Evolutionary conservation across 2,797 vertebrate species (phyloP).

Genomic region (Dendrocincla tyrannina): DNA sequence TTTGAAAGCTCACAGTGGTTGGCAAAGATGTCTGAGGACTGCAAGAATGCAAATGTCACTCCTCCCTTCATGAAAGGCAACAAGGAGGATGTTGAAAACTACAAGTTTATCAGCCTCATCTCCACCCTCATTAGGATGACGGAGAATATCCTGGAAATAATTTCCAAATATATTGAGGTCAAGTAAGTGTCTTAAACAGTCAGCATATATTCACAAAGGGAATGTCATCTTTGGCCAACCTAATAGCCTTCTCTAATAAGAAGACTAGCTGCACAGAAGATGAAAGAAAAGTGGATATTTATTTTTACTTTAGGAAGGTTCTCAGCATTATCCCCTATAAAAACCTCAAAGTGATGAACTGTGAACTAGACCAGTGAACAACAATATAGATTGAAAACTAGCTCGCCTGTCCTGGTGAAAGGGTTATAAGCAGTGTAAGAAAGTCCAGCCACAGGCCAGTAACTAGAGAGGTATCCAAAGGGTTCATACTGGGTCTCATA

Average conservation of each 20-base stretch:
- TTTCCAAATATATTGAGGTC: not conserved
- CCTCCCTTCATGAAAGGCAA: not conserved
- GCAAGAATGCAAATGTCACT: not conserved
- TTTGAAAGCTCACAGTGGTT: not conserved
- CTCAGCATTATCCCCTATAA: not conserved
- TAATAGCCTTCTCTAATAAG: not conserved
- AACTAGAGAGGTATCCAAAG: not conserved
- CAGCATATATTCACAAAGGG: not conserved
- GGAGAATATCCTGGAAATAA: not conserved
- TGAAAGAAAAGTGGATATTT: not conserved
- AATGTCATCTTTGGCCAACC: not conserved
- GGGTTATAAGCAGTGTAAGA: not conserved
- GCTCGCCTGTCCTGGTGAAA: not conserved
- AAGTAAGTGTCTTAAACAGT: not conserved
- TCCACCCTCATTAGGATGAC: not conserved
- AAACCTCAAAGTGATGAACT: not conserved
- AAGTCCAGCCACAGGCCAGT: not conserved
- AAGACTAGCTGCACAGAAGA: not conserved
- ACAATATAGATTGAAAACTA: not conserved
- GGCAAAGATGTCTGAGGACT: not conserved
- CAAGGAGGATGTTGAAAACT: not conserved
- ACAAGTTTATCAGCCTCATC: not conserved
- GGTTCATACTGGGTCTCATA: not conserved
- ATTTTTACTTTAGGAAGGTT: not conserved
- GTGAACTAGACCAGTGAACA: not conserved